Evolutionary conservation across 2,888 invertebrate genomes (phyloP), one percentile per base, ranked within the genome.

Genomic region (Leptogaster cylindrica): DNA sequence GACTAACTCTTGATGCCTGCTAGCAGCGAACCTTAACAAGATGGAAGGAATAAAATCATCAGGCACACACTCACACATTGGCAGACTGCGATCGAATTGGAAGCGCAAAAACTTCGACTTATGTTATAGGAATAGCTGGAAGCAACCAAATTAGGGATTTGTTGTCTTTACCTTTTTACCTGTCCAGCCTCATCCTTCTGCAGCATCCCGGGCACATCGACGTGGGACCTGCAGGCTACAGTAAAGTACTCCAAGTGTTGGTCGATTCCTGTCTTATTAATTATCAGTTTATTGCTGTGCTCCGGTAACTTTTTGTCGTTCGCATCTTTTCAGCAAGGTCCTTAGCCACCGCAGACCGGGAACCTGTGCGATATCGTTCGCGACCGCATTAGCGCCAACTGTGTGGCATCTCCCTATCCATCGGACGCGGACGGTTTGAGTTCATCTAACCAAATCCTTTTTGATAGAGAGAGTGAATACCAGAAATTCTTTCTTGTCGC

Each of bases 201-300:
- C 64, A 63, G 55, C 51, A 51, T 64, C 55, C 31, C 48, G 36
- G 44, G 58, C 58, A 65, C 46, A 16, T 20, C 44, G 66, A 67
- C 36, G 23, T 2, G 66, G 2, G 64, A 52, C 51, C 66, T 68
- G 71, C 71, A 70, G 73, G 74, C 73, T 71, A 71, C 71, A 71
- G 72, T 73, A 74, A 73, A 68, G 71, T 69, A 68, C 67, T 64
- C 71, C 71, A 76, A 76, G 76, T 76, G 76, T 76, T 73, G 75
- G 73, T 73, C 75, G 75, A 72, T 75, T 73, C 75, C 75, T 76
- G 76, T 76, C 74, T 76, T 76, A 76, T 76, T 76, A 76, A 75
- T 76, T 76, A 76, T 76, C 76, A 75, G 75, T 76, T 75, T 76
- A 75, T 75, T 75, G 72, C 71, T 66, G 69, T 68, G 51, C 68